Evolutionary conservation across 2,888 invertebrate species (phyloP), one percentile per base, ranked within the genome.

Genomic region (Hipparchia semele): DNA sequence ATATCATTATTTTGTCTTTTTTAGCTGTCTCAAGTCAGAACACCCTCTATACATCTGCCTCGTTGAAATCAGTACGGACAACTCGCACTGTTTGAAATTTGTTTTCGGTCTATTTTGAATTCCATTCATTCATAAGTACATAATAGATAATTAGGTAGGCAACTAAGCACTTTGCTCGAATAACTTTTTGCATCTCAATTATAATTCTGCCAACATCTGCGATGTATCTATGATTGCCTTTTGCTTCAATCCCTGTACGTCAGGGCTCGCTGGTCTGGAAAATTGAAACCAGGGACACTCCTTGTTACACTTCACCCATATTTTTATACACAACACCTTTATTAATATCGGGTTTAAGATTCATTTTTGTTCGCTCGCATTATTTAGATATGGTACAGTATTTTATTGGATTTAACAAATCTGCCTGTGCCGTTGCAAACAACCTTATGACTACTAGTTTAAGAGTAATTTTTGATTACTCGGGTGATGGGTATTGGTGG

Each of bases 181-280:
- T 39, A 39, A 4, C 39, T 39, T 4, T 39, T 4, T 39, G 60
- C 67, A 68, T 68, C 68, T 66, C 61, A 75, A 76, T 76, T 79
- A 79, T 80, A 80, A 86, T 83, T 84, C 80, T 77, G 80, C 81
- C 72, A 80, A 84, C 90, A 89, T 90, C 86, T 89, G 90, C 83
- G 83, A 77, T 75, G 76, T 79, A 77, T 76, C 73, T 77, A 77
- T 74, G 75, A 75, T 72, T 69, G 67, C 66, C 59, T 51, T 59
- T 64, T 68, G 72, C 69, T 73, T 73, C 85, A 87, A 89, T 89
- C 87, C 83, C 87, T 62, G 80, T 75, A 75, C 84, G 91, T 88
- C 87, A 84, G 84, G 84, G 87, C 75, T 83, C 91, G 82, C 80
- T 90, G 91, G 82, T 79, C 90, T 82, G 92, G 92, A 92, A 93